A percentile compares a stretch with the other conserved stretches of the same genome.
These are phyloP conservation scores for Dendrocincla fuliginosa DNA, from an alignment of 2,797 vertebrate genomes.

Conservation along the genomic window DNA sequence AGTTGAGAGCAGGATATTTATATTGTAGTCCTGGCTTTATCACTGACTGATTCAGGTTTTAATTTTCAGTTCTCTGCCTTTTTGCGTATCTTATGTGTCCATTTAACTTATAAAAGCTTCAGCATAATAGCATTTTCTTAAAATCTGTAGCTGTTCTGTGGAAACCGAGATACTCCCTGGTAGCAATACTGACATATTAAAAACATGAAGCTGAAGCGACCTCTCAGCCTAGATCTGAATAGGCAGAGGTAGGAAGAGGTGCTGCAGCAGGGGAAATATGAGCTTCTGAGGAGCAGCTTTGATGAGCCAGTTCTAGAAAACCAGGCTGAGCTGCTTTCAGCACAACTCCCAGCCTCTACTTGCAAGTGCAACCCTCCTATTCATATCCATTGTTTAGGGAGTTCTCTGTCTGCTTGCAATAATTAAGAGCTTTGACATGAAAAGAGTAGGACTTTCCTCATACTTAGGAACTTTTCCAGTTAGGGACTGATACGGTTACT, in stretches of 20 bases:
- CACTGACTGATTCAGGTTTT: neutral
- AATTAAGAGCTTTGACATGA: neutral
- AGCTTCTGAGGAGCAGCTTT: neutral
- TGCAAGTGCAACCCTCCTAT: neutral
- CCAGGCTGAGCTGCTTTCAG: neutral
- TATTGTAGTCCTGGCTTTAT: neutral
- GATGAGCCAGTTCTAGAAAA: neutral
- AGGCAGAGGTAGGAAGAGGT: neutral
- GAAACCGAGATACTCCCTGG: accelerated
- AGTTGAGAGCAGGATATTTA: neutral
- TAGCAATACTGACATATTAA: neutral
- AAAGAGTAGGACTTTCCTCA: neutral
- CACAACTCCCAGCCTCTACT: neutral
- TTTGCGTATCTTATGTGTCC: neutral
- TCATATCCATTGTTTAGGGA: neutral
- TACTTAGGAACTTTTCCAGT: neutral
- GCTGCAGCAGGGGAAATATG: neutral
- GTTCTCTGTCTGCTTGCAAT: neutral
- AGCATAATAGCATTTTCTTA: neutral
- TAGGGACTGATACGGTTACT: neutral
- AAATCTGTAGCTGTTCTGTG: neutral
- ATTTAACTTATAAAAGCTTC: neutral
- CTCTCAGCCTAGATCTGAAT: neutral
- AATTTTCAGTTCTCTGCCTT: neutral
- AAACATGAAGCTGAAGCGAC: neutral